Percentiles rank a stretch among this genome's conserved stretches.
phyloP scores from a whole-genome alignment of 2,888 invertebrate species.

The Diaphora mendica region DNA sequence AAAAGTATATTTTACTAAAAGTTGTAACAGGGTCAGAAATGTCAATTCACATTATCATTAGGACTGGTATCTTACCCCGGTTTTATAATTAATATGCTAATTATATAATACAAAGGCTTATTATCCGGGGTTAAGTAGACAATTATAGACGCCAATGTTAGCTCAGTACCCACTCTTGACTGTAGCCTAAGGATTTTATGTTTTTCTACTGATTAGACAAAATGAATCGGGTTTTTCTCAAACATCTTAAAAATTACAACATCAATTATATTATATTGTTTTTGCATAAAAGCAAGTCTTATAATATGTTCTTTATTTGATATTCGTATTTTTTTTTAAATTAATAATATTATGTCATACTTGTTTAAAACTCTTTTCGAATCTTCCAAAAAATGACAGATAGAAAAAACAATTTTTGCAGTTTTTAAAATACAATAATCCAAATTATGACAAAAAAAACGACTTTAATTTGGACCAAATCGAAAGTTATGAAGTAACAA shows the following conservation, averaged over 20 bases:
- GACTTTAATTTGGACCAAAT: no score
- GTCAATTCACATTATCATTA: neutral
- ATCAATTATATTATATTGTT: no score
- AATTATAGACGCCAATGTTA: conserved; percentile 18
- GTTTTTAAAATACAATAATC: no score
- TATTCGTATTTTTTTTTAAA: no score
- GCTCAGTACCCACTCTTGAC: neutral
- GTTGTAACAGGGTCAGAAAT: neutral
- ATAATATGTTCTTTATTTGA: no score
- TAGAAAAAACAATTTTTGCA: no score
- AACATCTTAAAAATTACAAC: neutral
- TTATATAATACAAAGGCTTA: neutral
- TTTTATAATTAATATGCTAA: conserved; percentile 10
- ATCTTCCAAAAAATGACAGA: no score
- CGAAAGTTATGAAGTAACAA: no score
- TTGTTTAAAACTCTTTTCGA: no score
- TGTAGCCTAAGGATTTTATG: neutral
- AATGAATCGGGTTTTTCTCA: neutral
- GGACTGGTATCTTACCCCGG: neutral
- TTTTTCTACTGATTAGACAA: neutral
- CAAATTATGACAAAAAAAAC: no score
- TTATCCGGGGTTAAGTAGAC: neutral
- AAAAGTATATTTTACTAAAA: neutral
- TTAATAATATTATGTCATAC: no score
- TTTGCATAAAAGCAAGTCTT: no score